Evolutionary conservation across 2,113 vertebrate genomes (phyloP).

Genomic region (Tetrao urogallus): DNA sequence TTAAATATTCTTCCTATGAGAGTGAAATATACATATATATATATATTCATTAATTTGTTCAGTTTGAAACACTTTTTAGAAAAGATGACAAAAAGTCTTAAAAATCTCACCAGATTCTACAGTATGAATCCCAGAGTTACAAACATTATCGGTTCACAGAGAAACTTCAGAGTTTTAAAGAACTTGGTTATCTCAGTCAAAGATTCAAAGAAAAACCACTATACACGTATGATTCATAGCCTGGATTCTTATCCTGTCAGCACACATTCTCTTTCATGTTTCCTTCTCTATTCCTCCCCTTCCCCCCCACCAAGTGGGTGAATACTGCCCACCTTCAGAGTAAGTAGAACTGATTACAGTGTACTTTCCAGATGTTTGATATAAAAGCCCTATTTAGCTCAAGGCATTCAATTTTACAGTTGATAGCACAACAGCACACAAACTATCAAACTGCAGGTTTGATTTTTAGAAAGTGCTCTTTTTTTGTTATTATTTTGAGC

Average conservation of each 20-base stretch:
- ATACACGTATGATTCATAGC: neutral
- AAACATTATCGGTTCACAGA: neutral
- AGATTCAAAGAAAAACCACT: neutral
- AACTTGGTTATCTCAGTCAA: neutral
- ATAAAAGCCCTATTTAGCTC: neutral
- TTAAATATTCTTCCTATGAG: neutral
- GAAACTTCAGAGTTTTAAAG: neutral
- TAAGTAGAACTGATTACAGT: neutral
- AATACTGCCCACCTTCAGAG: neutral
- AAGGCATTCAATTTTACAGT: neutral
- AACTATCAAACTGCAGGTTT: neutral
- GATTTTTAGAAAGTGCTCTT: neutral
- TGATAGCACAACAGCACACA: neutral
- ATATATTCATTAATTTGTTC: neutral
- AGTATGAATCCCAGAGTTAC: neutral
- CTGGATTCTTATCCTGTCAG: rapidly evolving
- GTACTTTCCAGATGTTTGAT: neutral
- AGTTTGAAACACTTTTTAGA: neutral
- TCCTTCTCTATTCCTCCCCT: neutral
- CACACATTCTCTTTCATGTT: neutral
- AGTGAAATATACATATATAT: neutral
- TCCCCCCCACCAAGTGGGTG: neutral
- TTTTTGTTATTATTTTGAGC: neutral
- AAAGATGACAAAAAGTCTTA: neutral
- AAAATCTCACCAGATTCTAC: neutral